Conservation (phyloP, 2,797 vertebrate species). For the Tadarida brasiliensis region DNA sequence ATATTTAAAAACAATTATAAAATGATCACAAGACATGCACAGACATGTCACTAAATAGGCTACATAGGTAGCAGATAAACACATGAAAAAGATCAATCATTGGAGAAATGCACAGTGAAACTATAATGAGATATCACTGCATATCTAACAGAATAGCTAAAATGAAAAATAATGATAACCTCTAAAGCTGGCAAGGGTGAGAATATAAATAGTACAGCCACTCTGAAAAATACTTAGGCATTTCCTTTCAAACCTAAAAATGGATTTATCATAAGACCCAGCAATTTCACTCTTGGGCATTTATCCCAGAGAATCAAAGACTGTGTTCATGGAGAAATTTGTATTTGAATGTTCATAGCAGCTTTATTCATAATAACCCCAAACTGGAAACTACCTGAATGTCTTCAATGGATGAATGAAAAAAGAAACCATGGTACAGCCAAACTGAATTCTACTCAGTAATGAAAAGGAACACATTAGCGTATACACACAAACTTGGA, state of each 20-base stretch:
- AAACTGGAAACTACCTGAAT: not conserved
- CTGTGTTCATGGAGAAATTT: not conserved
- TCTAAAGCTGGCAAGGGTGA: not conserved
- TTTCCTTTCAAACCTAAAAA: conserved; percentile 13
- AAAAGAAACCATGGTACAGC: not conserved
- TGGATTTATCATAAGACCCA: not conserved
- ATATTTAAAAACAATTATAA: not conserved
- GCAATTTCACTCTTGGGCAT: not conserved
- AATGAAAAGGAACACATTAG: not conserved
- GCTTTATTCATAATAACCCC: not conserved
- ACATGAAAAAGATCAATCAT: not conserved
- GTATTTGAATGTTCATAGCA: not conserved
- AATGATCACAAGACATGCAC: not conserved
- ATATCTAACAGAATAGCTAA: not conserved
- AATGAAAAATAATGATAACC: not conserved
- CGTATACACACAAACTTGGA: not conserved
- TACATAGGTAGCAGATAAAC: not conserved
- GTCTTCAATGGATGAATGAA: not conserved
- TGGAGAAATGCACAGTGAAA: not conserved
- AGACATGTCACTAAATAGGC: not conserved
- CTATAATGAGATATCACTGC: not conserved
- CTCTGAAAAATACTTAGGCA: not conserved
- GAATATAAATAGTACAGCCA: not conserved
- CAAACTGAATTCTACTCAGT: not conserved
- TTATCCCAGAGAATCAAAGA: not conserved